Conservation (phyloP, 2,888 invertebrate species). For the Galeruca laticollis region DNA sequence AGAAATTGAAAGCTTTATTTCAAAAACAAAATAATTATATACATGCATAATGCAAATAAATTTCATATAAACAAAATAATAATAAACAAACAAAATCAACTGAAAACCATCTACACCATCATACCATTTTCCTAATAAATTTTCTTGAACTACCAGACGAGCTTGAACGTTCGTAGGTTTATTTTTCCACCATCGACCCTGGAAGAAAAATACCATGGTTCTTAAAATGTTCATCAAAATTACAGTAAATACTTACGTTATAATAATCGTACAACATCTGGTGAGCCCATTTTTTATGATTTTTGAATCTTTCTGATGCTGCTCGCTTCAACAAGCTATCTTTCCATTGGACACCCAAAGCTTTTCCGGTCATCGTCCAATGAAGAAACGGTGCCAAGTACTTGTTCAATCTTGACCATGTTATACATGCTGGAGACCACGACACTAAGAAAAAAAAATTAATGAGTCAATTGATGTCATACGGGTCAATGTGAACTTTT, state of each 20-base stretch:
- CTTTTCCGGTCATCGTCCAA: conserved; percentile 71
- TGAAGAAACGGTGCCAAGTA: conserved; percentile 77
- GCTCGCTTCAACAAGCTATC: conserved; percentile 73
- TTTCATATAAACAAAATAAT: conserved; percentile 43
- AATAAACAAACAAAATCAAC: conserved; percentile 32
- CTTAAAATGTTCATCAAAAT: not conserved
- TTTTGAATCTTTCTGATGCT: conserved; percentile 74
- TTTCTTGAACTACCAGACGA: conserved; percentile 72
- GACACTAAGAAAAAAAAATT: conserved; percentile 68
- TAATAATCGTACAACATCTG: conserved; percentile 73
- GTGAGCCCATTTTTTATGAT: conserved; percentile 68
- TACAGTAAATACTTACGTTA: conserved; percentile 66
- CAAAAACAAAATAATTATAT: conserved; percentile 44
- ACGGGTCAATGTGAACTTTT: no score
- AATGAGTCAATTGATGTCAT: no score
- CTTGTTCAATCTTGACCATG: conserved; percentile 77
- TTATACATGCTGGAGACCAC: conserved; percentile 78
- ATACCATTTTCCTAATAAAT: conserved; percentile 66
- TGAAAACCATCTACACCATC: conserved; percentile 48
- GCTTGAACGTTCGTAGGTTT: conserved; percentile 72
- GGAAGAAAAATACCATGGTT: conserved; percentile 49
- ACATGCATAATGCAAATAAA: conserved; percentile 52
- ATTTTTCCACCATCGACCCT: conserved; percentile 73
- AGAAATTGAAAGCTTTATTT: conserved; percentile 52
- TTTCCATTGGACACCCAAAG: conserved; percentile 75